Evolutionary conservation across 2,113 vertebrate genomes (phyloP), one percentile per base, ranked within the genome.

Genomic region (Bujurquina vittata): DNA sequence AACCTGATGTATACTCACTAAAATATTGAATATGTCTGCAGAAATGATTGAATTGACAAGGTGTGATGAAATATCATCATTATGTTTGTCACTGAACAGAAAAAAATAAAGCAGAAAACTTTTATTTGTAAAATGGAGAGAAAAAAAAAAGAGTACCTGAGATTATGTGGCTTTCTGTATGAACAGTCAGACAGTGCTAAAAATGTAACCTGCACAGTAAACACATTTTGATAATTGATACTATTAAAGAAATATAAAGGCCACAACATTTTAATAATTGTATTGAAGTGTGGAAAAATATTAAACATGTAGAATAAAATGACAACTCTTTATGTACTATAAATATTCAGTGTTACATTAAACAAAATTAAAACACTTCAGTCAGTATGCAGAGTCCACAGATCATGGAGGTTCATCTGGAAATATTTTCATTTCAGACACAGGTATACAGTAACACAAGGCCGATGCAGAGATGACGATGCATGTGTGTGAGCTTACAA

Each of bases 261-360:
- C 10, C 49, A 43, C 20, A 83, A 62, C 72, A 80, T 46, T 3
- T 29, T 11, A 29, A 49, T 33, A 67, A 59, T 69, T 17, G 63
- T 84, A 5, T 62, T 8, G 8, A 61, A 1, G 10, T 26, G 49
- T 10, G n/a, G 1, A 14, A 80, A 73, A 61, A 17, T 18, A 59
- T 62, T 40, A 3, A 49, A 69, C 59, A 83, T 29, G 37, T 72
- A 26, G 46, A 76, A 63, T 65, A 4, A 75, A 77, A 79, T 2
- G 1, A 46, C 17, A 84, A 81, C 55, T 8, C 29, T 57, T 57
- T 60, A 60, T 78, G 33, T 72, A 40, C 43, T 87, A 89, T 91
- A 91, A 94, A 91, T 86, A 92, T 75, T 91, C 83, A 87, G 92
- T 91, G 87, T 88, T 88, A 80, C 59, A 84, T 74, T 43, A 11